Conservation (phyloP, 2,797 vertebrate species). For the Chromis chromis region DNA sequence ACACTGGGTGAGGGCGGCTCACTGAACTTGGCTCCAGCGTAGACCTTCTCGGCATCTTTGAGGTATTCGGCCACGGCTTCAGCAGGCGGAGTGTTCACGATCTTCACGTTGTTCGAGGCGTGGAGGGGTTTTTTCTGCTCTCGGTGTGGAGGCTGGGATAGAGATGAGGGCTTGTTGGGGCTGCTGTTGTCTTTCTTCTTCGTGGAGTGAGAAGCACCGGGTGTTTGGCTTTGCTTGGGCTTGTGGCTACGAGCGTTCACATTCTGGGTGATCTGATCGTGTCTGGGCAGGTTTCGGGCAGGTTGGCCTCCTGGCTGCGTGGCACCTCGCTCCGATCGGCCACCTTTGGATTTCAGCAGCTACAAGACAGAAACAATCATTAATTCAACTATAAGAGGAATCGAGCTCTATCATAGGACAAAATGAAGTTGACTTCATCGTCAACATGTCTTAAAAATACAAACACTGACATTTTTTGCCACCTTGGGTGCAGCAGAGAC, state of each 20-base stretch:
- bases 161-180: constrained; percentile 77
- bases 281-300: constrained; percentile 42
- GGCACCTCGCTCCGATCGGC: constrained; percentile 61
- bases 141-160: constrained; percentile 63
- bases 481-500: too few relatives aligned
- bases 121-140: constrained; percentile 87
- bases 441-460: too few relatives aligned
- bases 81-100: constrained; percentile 68
- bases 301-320: constrained; percentile 40
- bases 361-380: constrained; percentile 37
- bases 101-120: constrained; percentile 81
- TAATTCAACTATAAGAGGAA: not conserved
- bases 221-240: constrained; percentile 53
- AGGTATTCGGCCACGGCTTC: constrained; percentile 78
- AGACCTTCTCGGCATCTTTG: constrained; percentile 89
- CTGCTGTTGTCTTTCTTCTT: constrained; percentile 83
- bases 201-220: constrained; percentile 69
- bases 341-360: constrained; percentile 78
- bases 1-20: constrained; percentile 95
- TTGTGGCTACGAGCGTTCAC: constrained; percentile 43
- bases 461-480: too few relatives aligned
- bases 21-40: constrained; percentile 94
- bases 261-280: constrained; percentile 52
- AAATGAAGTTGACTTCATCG: too few relatives aligned
- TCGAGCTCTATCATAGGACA: too few relatives aligned